Conservation (phyloP, 2,113 vertebrate species). For the Odontesthes bonariensis region DNA sequence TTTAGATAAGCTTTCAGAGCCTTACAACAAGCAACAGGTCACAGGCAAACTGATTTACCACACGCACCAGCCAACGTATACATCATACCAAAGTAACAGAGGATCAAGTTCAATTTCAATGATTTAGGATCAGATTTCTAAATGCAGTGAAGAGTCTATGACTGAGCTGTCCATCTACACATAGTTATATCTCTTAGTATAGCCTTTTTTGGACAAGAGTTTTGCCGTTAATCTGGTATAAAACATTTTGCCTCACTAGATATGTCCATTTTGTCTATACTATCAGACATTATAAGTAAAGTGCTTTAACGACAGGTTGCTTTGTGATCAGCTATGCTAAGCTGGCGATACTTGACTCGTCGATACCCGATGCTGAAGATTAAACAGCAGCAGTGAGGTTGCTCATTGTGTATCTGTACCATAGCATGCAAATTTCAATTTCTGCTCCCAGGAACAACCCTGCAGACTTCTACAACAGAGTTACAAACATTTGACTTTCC, state of each 20-base stretch:
- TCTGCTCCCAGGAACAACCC: neutral
- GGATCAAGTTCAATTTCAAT: neutral
- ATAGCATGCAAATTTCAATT: neutral
- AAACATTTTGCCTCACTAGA: too few species aligned
- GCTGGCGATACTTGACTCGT: neutral
- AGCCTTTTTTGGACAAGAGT: neutral
- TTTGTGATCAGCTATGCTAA: too few species aligned
- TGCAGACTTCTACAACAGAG: too few species aligned
- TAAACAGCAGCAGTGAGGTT: too few species aligned
- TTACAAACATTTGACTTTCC: neutral
- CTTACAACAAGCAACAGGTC: conserved; percentile 70
- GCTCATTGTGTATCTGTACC: too few species aligned
- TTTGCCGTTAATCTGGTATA: too few species aligned
- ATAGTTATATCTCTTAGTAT: neutral
- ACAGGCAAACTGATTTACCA: conserved; percentile 31
- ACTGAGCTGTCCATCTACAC: neutral
- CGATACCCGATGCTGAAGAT: too few species aligned
- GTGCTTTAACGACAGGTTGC: neutral
- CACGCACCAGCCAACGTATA: conserved; percentile 43
- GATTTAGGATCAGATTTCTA: conserved; percentile 23
- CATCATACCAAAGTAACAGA: neutral
- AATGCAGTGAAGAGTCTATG: neutral
- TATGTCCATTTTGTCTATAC: neutral
- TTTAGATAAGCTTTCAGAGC: conserved; percentile 47
- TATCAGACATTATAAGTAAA: neutral